phyloP scores from a whole-genome alignment of 2,113 vertebrate genomes.

The Chaetodon auriga region DNA sequence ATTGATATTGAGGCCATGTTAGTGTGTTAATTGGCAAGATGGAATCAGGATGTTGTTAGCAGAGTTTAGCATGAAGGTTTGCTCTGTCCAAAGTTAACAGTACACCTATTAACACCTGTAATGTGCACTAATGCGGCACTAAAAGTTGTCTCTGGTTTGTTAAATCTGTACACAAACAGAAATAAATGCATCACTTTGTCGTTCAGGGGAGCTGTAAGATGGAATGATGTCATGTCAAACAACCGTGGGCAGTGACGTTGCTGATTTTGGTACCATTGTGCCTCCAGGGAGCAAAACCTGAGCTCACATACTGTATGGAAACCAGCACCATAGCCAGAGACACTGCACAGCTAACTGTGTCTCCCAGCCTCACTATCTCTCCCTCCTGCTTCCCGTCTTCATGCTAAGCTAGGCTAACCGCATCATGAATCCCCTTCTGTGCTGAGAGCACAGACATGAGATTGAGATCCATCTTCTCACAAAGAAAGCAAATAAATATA shows the following conservation, averaged over 20 bases:
- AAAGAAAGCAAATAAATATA: neutral
- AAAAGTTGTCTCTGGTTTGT: too few relatives aligned
- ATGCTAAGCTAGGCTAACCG: neutral
- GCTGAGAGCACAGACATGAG: neutral
- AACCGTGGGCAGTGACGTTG: too few relatives aligned
- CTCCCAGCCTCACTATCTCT: too few relatives aligned
- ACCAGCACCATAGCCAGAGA: neutral
- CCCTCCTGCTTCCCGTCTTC: neutral
- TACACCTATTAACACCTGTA: too few relatives aligned
- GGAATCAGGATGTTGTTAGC: too few relatives aligned
- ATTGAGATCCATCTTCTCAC: neutral
- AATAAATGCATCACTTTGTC: too few relatives aligned
- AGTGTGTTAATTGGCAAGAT: too few relatives aligned
- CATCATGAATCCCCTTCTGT: neutral
- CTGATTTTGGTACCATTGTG: neutral
- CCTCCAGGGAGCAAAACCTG: neutral
- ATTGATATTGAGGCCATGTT: too few relatives aligned
- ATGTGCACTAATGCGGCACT: too few relatives aligned
- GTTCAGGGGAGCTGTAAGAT: too few relatives aligned
- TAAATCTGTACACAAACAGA: too few relatives aligned
- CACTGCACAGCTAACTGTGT: neutral
- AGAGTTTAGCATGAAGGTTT: neutral
- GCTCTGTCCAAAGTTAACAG: neutral
- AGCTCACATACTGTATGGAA: neutral
- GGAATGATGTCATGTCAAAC: too few relatives aligned